Evolutionary conservation across 2,888 invertebrate genomes (phyloP).

Genomic region (Julus scandinavius): DNA sequence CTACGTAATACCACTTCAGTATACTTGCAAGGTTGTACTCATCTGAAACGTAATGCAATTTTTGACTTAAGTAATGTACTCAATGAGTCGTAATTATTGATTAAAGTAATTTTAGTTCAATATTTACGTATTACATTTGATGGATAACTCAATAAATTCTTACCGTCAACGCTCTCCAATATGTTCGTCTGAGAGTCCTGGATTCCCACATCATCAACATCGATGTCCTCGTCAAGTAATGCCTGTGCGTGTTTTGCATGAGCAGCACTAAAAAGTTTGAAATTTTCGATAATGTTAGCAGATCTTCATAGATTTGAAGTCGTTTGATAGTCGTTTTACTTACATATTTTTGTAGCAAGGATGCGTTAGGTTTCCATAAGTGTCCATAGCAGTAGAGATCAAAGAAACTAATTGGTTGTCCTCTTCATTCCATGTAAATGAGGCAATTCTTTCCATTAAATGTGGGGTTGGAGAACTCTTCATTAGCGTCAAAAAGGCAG

Average conservation of each 20-base stretch:
- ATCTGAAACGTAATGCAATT: constrained; percentile 17
- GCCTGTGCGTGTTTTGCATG: constrained; percentile 50
- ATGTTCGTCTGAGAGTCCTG: constrained; percentile 50
- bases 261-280: background rate
- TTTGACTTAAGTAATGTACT: too few relatives aligned
- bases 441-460: constrained; percentile 46
- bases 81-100: too few relatives aligned
- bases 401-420: constrained; percentile 50
- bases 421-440: constrained; percentile 39
- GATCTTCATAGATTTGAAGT: background rate
- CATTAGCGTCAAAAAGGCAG: background rate
- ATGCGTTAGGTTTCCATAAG: constrained; percentile 48
- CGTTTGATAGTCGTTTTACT: background rate
- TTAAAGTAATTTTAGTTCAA: too few relatives aligned
- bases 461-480: background rate
- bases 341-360: constrained; percentile 53
- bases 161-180: constrained; percentile 46
- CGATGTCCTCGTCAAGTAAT: background rate
- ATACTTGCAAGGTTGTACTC: constrained; percentile 26
- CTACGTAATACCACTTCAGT: background rate
- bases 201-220: constrained; percentile 44
- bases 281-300: background rate
- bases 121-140: too few relatives aligned
- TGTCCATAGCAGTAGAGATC: constrained; percentile 23
- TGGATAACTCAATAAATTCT: background rate